Percentiles rank a stretch among this genome's conserved stretches.
These are phyloP conservation scores for Sinocyclocheilus anophthalmus DNA, from an alignment of 2,113 vertebrate species.

Conservation along the genomic window DNA sequence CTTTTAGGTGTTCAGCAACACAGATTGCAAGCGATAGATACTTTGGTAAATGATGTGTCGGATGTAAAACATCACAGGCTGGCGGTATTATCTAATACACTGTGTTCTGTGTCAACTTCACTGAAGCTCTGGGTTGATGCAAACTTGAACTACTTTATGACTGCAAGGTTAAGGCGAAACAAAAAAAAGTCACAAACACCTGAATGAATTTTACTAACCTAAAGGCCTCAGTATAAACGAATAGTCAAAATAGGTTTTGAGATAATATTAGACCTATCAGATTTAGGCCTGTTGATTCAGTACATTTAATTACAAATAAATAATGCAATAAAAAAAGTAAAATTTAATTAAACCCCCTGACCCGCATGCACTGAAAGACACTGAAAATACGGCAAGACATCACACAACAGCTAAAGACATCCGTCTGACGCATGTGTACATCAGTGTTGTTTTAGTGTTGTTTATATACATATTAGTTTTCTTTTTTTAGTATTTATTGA, in stretches of 20 bases:
- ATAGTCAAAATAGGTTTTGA: not conserved
- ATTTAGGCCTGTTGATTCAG: not conserved
- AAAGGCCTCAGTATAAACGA: not conserved
- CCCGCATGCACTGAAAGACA: not conserved
- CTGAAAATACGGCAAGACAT: not conserved
- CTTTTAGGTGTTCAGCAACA: not conserved
- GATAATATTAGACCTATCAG: not conserved
- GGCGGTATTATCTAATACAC: not conserved
- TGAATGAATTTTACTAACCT: not conserved
- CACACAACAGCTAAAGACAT: not conserved
- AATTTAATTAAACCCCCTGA: not conserved
- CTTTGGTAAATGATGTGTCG: not conserved
- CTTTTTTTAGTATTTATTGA: too few relatives aligned
- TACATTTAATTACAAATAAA: not conserved
- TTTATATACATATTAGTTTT: not conserved
- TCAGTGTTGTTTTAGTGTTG: not conserved
- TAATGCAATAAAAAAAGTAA: not conserved
- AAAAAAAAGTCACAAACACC: not conserved
- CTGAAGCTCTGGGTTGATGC: not conserved
- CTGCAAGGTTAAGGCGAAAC: not conserved
- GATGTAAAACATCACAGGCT: not conserved
- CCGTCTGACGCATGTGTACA: not conserved
- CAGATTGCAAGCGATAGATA: not conserved
- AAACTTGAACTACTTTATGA: slow-evolving; percentile 12
- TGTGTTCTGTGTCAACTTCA: not conserved